Conservation (phyloP, 2,113 vertebrate genomes). For the Mustelus asterias region DNA sequence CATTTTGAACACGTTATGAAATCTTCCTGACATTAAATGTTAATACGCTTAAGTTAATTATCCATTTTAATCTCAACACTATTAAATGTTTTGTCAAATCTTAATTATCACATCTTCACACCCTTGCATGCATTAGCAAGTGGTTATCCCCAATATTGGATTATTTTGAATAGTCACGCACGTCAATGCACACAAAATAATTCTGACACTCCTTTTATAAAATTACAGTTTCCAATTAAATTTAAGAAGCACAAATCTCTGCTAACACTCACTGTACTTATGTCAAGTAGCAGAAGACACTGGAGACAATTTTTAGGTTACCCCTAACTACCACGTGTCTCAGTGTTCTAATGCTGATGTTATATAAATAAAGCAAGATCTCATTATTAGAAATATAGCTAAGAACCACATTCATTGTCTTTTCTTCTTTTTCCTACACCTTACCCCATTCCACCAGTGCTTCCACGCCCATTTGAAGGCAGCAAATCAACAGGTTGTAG, state of each 20-base stretch:
- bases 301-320: not conserved
- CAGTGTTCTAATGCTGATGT: not conserved
- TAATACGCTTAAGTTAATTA: slow-evolving; percentile 15
- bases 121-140: not conserved
- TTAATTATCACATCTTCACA: slow-evolving; percentile 33
- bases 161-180: not conserved
- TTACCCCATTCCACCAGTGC: too few species aligned
- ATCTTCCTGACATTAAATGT: not conserved
- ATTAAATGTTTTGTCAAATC: slow-evolving; percentile 15
- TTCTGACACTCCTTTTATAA: not conserved
- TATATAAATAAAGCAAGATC: not conserved
- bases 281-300: not conserved
- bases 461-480: not conserved
- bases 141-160: slow-evolving; percentile 10
- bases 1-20: not conserved
- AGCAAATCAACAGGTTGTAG: not conserved
- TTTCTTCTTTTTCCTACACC: not conserved
- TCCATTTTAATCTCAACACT: slow-evolving; percentile 25
- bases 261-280: not conserved
- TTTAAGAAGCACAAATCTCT: not conserved
- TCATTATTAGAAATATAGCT: not conserved
- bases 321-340: not conserved
- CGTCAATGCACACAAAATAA: not conserved
- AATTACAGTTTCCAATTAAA: slow-evolving; percentile 1
- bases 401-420: not conserved